Evolutionary conservation across 2,113 vertebrate genomes (phyloP).

Genomic region (Gasterosteus aculeatus): DNA sequence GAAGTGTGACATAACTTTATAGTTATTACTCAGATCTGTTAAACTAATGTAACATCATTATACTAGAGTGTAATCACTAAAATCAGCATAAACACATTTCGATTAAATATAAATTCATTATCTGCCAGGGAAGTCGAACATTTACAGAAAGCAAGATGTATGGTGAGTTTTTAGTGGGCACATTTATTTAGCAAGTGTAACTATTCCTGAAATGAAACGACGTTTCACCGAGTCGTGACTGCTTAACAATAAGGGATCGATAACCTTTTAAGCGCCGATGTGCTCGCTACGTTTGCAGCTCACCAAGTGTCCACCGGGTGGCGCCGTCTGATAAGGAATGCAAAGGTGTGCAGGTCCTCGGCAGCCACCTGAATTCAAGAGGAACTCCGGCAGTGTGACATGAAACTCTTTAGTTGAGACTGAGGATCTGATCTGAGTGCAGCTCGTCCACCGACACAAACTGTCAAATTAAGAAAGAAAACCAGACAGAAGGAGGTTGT

Average conservation of each 20-base stretch:
- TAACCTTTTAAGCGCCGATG: background rate
- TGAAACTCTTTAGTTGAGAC: background rate
- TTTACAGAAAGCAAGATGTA: too few relatives aligned
- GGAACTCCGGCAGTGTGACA: background rate
- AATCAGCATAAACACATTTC: too few relatives aligned
- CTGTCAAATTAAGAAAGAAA: conserved; percentile 20
- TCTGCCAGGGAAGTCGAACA: too few relatives aligned
- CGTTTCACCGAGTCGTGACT: background rate
- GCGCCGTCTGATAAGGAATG: conserved; percentile 64
- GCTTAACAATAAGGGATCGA: background rate
- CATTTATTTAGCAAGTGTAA: background rate
- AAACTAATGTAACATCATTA: too few relatives aligned
- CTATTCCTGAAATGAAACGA: background rate
- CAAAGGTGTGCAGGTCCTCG: accelerated
- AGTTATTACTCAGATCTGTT: too few relatives aligned
- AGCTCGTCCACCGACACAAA: background rate
- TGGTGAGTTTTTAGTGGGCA: too few relatives aligned
- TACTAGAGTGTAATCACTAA: too few relatives aligned
- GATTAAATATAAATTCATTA: too few relatives aligned
- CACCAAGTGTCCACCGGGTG: conserved; percentile 45
- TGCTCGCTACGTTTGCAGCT: conserved; percentile 31
- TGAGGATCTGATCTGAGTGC: conserved; percentile 22
- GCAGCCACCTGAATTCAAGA: background rate
- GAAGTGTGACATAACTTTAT: too few relatives aligned
- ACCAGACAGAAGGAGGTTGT: conserved; percentile 1